Percentiles rank a stretch among this genome's conserved stretches.
Evolutionary conservation across 2,888 invertebrate species (phyloP).

Genomic region (Sicus ferrugineus): DNA sequence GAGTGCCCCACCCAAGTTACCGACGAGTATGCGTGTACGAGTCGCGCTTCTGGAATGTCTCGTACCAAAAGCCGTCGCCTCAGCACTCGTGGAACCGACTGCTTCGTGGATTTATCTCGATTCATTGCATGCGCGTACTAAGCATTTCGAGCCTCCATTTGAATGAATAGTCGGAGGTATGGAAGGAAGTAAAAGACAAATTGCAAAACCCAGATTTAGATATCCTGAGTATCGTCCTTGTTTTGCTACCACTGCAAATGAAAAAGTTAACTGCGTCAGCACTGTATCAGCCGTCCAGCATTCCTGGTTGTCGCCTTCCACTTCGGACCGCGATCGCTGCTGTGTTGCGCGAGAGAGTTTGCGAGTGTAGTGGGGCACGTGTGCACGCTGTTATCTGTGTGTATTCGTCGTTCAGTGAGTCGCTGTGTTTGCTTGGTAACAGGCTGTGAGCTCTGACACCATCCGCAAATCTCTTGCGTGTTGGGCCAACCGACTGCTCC

Average conservation of each 20-base stretch:
- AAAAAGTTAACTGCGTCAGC: background rate
- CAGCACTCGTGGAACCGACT: slow-evolving; percentile 9
- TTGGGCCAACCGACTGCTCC: slow-evolving; percentile 24
- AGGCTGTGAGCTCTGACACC: slow-evolving; percentile 36
- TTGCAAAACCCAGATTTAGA: background rate
- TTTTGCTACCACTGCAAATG: no score
- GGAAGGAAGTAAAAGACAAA: background rate
- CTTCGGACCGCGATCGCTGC: slow-evolving; percentile 13
- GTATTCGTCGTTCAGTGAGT: slow-evolving; percentile 1
- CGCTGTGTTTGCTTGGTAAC: slow-evolving; percentile 37
- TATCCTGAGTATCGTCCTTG: no score
- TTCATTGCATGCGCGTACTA: slow-evolving; percentile 6
- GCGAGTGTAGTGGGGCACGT: slow-evolving; percentile 63
- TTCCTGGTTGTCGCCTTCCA: slow-evolving; percentile 3
- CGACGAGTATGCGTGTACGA: slow-evolving; percentile 38
- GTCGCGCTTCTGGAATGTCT: slow-evolving; percentile 25
- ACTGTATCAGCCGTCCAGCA: slow-evolving; percentile 3
- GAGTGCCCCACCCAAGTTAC: slow-evolving; percentile 57
- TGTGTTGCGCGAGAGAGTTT: slow-evolving; percentile 31
- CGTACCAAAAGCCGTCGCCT: background rate
- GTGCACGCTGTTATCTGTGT: slow-evolving; percentile 43
- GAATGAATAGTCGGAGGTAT: background rate
- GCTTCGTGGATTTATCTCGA: slow-evolving; percentile 9
- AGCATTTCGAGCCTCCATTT: no score
- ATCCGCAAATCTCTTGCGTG: no score